Base-by-base conservation (phyloP, 2,888 invertebrate species). In the Drosophila subquinaria region DNA sequence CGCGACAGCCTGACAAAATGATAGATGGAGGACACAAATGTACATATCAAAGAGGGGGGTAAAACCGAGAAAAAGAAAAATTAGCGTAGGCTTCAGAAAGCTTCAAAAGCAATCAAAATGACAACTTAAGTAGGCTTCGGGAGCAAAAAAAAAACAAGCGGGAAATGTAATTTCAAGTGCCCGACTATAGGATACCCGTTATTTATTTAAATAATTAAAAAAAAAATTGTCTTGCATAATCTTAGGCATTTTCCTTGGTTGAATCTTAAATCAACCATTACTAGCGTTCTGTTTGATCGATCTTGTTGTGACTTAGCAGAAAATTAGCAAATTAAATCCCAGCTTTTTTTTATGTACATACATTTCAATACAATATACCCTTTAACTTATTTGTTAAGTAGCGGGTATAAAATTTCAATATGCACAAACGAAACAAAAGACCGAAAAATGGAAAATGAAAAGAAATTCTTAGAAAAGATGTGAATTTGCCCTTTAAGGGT, bases 81-180 rank as follows among this genome's bases (percentile, higher is more conserved):
- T 88, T 88, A 84, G 78, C 88, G 73, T 75, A 60, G 78, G 83
- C 83, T 81, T 66, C 66, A 69, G 69, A 76, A 79, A 79, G 82
- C 81, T 82, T 88, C 82, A 89, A 89, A 86, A 89, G 86, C 88
- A 86, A 86, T 86, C 86, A 86, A 85, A 82, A 82, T 89, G 88
- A 86, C 88, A 86, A 86, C 78, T 89, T 89, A 89, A 86, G 90
- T 85, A 86, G 88, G 90, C 76, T 88, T 89, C 87, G 33, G 71
- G 0, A 69, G 45, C 61, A 72, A 71, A 56, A 23, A 36, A 27
- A 36, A 47, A 59, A 60, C 72, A 73, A 27, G 23, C 27, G 1
- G 5, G 0, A 27, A 27, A 27, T 45, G 23, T 4, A 4, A 4
- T 27, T 0, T 27, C 23, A 3, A 27, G 5, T 27, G 2, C 2